phyloP scores from a whole-genome alignment of 2,797 vertebrate species.

The Sternarchorhynchus goeldii region DNA sequence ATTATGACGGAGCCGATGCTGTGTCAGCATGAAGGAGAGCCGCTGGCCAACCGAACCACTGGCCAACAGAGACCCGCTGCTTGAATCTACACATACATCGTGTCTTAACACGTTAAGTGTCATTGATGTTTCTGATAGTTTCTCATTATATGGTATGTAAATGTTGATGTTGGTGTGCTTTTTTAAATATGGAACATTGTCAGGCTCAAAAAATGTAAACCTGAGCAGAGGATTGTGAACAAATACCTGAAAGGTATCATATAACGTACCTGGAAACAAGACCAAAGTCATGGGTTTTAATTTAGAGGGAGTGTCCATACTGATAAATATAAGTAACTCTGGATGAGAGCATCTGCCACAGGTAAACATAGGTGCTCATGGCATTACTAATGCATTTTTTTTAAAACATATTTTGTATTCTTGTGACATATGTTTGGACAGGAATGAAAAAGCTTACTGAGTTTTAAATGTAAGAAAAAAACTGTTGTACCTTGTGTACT shows the following conservation, averaged over 20 bases:
- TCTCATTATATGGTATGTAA: too few species aligned
- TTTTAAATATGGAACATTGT: neutral
- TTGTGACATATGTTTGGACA: neutral
- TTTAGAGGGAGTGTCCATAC: too few species aligned
- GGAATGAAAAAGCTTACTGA: neutral
- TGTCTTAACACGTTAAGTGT: neutral
- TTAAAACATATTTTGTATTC: neutral
- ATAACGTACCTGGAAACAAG: too few species aligned
- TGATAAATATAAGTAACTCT: too few species aligned
- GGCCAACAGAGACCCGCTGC: neutral
- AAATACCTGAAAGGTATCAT: neutral
- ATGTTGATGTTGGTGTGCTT: too few species aligned
- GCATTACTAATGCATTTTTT: neutral
- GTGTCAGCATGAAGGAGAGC: neutral
- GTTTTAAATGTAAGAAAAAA: neutral
- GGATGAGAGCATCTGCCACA: too few species aligned
- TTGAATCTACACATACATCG: neutral
- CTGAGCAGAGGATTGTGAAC: neutral
- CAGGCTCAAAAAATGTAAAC: neutral
- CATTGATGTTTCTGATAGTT: neutral
- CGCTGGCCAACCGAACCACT: neutral
- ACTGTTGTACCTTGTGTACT: too few species aligned
- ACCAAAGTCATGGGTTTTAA: too few species aligned
- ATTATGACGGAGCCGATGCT: slow-evolving; percentile 8
- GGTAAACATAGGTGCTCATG: neutral